Percentiles rank a stretch among this genome's conserved stretches.
Conservation (phyloP, 1,140 invertebrate genomes). For the Nephotettix cincticeps region DNA sequence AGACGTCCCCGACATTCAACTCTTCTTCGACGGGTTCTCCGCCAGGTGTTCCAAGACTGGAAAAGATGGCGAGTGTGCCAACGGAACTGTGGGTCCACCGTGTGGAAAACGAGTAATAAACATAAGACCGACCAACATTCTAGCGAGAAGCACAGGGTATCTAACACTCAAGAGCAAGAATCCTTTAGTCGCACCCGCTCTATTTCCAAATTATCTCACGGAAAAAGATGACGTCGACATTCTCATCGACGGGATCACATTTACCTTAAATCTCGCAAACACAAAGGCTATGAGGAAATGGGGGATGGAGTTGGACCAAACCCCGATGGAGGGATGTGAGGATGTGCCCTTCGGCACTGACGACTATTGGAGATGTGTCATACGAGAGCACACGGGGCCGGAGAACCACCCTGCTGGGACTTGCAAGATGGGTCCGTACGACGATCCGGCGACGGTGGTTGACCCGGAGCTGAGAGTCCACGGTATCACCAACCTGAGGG, state of each 20-base stretch:
- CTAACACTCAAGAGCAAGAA: conserved; percentile 49
- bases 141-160: conserved; percentile 49
- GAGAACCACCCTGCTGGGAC: conserved; percentile 60
- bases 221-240: conserved; percentile 48
- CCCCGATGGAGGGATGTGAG: conserved; percentile 40
- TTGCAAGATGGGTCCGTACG: conserved; percentile 58
- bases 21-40: conserved; percentile 66
- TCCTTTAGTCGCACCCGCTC: conserved; percentile 55
- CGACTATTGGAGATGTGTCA: conserved; percentile 54
- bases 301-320: conserved; percentile 36
- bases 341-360: conserved; percentile 48
- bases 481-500: conserved; percentile 46
- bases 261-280: conserved; percentile 44
- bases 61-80: conserved; percentile 28
- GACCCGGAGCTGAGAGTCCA: conserved; percentile 45
- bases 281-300: conserved; percentile 41
- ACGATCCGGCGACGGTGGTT: conserved; percentile 46
- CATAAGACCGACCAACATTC: conserved; percentile 38
- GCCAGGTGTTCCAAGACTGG: conserved; percentile 57
- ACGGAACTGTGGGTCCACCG: not conserved
- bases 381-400: conserved; percentile 47
- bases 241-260: conserved; percentile 51
- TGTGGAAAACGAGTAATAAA: conserved; percentile 28
- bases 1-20: conserved; percentile 53
- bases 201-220: conserved; percentile 59